Evolutionary conservation across 2,797 vertebrate species (phyloP).

Genomic region (Acestrorhynchus altus): DNA sequence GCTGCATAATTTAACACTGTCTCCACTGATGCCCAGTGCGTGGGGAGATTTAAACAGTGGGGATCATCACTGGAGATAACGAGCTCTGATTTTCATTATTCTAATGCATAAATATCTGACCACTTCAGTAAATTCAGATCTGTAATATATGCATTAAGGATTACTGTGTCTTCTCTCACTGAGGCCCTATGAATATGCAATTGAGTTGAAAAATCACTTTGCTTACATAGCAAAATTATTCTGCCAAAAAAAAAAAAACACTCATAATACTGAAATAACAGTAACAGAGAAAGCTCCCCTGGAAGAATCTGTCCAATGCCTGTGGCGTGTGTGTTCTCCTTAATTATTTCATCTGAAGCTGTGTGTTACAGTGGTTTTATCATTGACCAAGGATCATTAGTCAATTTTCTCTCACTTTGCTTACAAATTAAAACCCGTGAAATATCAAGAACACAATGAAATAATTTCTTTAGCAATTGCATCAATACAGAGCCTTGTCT

Average conservation of each 20-base stretch:
- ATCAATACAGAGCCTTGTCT: no score
- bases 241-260: conserved; percentile 30
- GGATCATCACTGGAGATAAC: conserved; percentile 54
- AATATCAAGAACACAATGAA: no score
- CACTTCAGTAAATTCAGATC: conserved; percentile 51
- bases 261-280: conserved; percentile 35
- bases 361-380: neutral
- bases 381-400: no score
- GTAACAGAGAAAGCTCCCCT: conserved; percentile 21
- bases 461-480: no score
- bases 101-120: conserved; percentile 58
- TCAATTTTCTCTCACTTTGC: no score
- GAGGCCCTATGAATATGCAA: conserved; percentile 59
- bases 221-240: conserved; percentile 56
- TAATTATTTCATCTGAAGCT: neutral
- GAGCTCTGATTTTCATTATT: conserved; percentile 58
- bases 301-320: neutral
- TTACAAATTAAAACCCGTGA: no score
- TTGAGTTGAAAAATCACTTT: conserved; percentile 51
- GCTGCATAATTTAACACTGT: conserved; percentile 53
- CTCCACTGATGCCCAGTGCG: conserved; percentile 38
- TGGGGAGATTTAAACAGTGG: conserved; percentile 40
- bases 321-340: neutral
- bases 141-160: conserved; percentile 58
- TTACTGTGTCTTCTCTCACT: conserved; percentile 36